Evolutionary conservation across 2,888 invertebrate genomes (phyloP), one percentile per base, ranked within the genome.

Genomic region (Thereva nobilitata): DNA sequence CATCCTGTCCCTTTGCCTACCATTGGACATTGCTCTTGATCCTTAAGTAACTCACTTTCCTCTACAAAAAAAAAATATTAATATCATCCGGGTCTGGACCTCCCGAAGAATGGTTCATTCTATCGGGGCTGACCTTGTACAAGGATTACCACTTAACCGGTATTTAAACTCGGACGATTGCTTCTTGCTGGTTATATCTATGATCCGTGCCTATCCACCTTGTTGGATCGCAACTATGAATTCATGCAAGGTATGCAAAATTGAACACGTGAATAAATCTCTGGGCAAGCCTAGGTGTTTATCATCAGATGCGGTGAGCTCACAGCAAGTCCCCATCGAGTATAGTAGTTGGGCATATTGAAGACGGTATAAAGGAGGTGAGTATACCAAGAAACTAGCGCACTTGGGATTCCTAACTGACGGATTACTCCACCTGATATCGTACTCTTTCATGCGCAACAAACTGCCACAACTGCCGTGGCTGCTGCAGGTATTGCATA

Each of bases 161-260:
- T 64, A 64, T 64, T 64, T 64, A 64, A 64, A 45, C 53, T 53
- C 44, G 63, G 63, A 63, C 41, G 50, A 63, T 59, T 59, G 41
- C 59, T 47, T 59, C 59, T 59, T 59, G 7, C 47, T 9, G 7
- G 3, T 3, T 42, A 47, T n/a, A 6, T 47, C 47, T 47, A 4
- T 12, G 47, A 47, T 47, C 23, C 23, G 23, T 23, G 23, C 23
- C 23, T 23, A 23, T 23, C 23, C 23, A 23, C 23, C 23, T 23
- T 23, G 23, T 23, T 23, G 23, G 2, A 23, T 23, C 23, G 23
- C 23, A 23, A 50, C 41, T 38, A 47, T 47, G 9, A 47, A 34
- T 23, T 38, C 59, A 35, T 38, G 35, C 42, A 45, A 63, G 49
- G 49, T 63, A 63, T 63, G 63, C 52, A 63, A 63, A 63, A 10